phyloP scores from a whole-genome alignment of 2,888 invertebrate genomes.

The Listrodromus nycthemerus region DNA sequence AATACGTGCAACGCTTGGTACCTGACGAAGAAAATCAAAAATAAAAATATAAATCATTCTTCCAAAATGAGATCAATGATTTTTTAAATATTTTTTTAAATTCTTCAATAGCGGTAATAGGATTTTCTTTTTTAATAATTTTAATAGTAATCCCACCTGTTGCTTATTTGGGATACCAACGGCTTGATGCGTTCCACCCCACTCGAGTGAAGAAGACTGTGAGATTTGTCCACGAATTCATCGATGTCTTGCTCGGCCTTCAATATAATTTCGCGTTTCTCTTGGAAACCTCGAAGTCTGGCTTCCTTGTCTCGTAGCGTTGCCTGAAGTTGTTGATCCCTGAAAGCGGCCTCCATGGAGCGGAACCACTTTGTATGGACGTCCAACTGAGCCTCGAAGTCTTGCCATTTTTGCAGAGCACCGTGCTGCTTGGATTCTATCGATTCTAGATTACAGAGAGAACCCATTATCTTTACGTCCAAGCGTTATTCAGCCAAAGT shows the following conservation, averaged over 20 bases:
- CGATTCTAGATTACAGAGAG: slow-evolving; percentile 80
- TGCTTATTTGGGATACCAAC: slow-evolving; percentile 94
- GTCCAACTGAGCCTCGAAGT: slow-evolving; percentile 93
- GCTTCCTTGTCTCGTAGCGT: slow-evolving; percentile 92
- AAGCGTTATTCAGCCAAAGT: neutral
- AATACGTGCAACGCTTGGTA: slow-evolving; percentile 92
- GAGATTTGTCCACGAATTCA: slow-evolving; percentile 95
- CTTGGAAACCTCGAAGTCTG: slow-evolving; percentile 90
- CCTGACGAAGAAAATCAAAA: slow-evolving; percentile 71
- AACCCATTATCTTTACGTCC: slow-evolving; percentile 15
- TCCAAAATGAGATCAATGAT: neutral
- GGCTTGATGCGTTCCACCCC: slow-evolving; percentile 94
- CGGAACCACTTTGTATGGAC: slow-evolving; percentile 94
- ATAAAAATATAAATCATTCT: neutral
- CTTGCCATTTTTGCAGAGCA: slow-evolving; percentile 93
- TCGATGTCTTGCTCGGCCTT: slow-evolving; percentile 94
- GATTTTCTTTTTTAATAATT: neutral
- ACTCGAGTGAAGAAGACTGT: slow-evolving; percentile 92
- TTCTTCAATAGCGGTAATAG: neutral
- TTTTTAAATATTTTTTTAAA: neutral
- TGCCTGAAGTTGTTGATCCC: slow-evolving; percentile 94
- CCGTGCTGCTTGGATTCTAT: slow-evolving; percentile 91
- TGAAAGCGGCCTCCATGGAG: slow-evolving; percentile 92
- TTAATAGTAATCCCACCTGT: slow-evolving; percentile 84
- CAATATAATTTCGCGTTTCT: slow-evolving; percentile 91